Percentiles rank a stretch among this genome's conserved stretches.
Evolutionary conservation across 1,140 invertebrate genomes (phyloP).

Genomic region (Holcopasites calliopsidis): DNA sequence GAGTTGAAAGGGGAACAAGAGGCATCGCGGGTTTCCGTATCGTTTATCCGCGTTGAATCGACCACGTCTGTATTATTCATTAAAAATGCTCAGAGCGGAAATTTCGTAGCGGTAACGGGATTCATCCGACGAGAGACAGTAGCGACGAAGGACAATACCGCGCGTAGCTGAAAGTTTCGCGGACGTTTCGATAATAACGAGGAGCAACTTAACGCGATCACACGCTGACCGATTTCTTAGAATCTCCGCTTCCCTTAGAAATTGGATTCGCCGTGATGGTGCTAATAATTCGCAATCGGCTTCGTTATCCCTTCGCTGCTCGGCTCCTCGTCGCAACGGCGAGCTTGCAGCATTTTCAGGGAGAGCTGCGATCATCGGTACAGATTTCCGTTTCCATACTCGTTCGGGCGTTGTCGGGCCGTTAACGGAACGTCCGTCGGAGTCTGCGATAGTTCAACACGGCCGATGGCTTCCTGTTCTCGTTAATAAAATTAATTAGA

Average conservation of each 20-base stretch:
- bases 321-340: too few relatives aligned
- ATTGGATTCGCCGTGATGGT: constrained; percentile 43
- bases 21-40: not conserved
- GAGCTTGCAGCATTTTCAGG: too few relatives aligned
- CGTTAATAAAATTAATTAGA: constrained; percentile 64
- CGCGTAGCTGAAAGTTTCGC: not conserved
- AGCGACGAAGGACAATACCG: not conserved
- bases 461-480: constrained; percentile 46
- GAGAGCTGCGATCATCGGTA: constrained; percentile 53
- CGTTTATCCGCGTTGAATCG: not conserved
- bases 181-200: constrained; percentile 9
- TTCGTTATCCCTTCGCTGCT: too few relatives aligned
- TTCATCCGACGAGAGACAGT: not conserved
- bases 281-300: constrained; percentile 41
- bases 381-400: constrained; percentile 14
- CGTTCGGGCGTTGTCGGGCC: constrained; percentile 1
- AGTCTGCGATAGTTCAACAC: constrained; percentile 17
- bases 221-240: constrained; percentile 30
- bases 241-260: constrained; percentile 49
- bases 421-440: constrained; percentile 49
- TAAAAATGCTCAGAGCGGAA: constrained; percentile 15
- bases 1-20: not conserved
- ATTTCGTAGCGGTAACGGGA: not conserved
- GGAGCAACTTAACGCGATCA: constrained; percentile 42
- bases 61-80: constrained; percentile 13